These are phyloP conservation scores for Cryptosula pallasiana DNA, from an alignment of 2,888 invertebrate genomes.

Conservation along the genomic window DNA sequence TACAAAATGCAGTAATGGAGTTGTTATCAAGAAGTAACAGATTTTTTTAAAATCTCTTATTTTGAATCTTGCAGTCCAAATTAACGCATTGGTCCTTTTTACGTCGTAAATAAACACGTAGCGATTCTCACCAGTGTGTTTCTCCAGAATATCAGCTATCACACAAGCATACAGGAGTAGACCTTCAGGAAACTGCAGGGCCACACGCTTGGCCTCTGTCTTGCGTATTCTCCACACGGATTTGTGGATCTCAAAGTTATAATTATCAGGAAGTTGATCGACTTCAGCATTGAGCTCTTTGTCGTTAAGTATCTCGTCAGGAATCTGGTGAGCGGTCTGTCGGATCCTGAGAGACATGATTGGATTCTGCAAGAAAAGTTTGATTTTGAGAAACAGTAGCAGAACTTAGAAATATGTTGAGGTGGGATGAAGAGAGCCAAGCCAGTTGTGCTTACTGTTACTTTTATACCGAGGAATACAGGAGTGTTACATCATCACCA, in stretches of 20 bases:
- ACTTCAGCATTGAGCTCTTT: neutral
- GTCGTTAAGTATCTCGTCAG: neutral
- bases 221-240: slow-evolving; percentile 92
- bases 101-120: too few relatives aligned
- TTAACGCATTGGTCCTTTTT: too few relatives aligned
- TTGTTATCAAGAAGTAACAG: too few relatives aligned
- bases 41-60: too few relatives aligned
- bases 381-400: too few relatives aligned
- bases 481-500: too few relatives aligned
- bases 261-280: slow-evolving; percentile 76
- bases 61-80: too few relatives aligned
- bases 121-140: slow-evolving; percentile 36
- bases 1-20: too few relatives aligned
- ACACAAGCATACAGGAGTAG: slow-evolving; percentile 85
- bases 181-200: slow-evolving; percentile 93
- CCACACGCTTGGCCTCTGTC: slow-evolving; percentile 77
- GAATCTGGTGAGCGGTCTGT: slow-evolving; percentile 12
- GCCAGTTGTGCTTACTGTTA: too few relatives aligned
- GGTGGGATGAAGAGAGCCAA: too few relatives aligned
- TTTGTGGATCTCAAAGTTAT: slow-evolving; percentile 96
- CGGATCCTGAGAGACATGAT: neutral
- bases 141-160: slow-evolving; percentile 84
- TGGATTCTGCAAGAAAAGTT: neutral
- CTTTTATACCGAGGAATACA: too few relatives aligned
- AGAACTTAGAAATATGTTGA: too few relatives aligned